Percentiles rank a stretch among this genome's conserved stretches.
Evolutionary conservation across 2,797 vertebrate genomes (phyloP).

Genomic region (Cuniculus paca): DNA sequence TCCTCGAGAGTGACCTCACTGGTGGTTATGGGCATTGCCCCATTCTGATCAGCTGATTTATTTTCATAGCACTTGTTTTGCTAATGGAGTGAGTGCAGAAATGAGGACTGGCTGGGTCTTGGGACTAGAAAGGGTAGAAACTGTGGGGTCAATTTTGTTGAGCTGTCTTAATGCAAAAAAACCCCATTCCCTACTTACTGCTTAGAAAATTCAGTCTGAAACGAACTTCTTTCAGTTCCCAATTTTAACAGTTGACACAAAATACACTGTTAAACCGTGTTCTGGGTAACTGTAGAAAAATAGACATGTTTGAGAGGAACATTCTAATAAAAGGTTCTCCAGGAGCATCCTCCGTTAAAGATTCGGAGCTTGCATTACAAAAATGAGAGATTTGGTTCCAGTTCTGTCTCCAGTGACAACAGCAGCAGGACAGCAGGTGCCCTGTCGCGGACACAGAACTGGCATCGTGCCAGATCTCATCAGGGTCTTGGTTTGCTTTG

Average conservation of each 20-base stretch:
- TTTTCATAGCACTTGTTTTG: slow-evolving; percentile 48
- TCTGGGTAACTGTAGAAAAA: slow-evolving; percentile 91
- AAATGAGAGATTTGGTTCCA: slow-evolving; percentile 88
- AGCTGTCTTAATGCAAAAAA: slow-evolving; percentile 85
- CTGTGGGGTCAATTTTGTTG: slow-evolving; percentile 2
- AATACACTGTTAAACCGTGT: slow-evolving; percentile 89
- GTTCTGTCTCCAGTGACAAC: slow-evolving; percentile 83
- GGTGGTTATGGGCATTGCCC: background rate
- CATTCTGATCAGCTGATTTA: background rate
- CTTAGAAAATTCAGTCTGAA: slow-evolving; percentile 89
- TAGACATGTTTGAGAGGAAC: slow-evolving; percentile 90
- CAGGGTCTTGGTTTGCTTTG: slow-evolving; percentile 69
- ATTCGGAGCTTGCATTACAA: slow-evolving; percentile 87
- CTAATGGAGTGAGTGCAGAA: slow-evolving; percentile 33
- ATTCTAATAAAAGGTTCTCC: slow-evolving; percentile 88
- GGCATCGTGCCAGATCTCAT: slow-evolving; percentile 27
- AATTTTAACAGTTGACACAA: slow-evolving; percentile 88
- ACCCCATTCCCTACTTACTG: slow-evolving; percentile 83
- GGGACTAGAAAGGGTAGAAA: slow-evolving; percentile 36
- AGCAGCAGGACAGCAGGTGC: slow-evolving; percentile 82
- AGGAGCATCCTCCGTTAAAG: slow-evolving; percentile 85
- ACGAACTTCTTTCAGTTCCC: slow-evolving; percentile 87
- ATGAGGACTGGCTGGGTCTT: rapidly evolving
- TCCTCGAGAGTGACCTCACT: background rate
- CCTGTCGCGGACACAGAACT: slow-evolving; percentile 77